Percentiles rank a stretch among this genome's conserved stretches.
Conservation (phyloP, 2,113 vertebrate species). For the Pelusios castaneus region DNA sequence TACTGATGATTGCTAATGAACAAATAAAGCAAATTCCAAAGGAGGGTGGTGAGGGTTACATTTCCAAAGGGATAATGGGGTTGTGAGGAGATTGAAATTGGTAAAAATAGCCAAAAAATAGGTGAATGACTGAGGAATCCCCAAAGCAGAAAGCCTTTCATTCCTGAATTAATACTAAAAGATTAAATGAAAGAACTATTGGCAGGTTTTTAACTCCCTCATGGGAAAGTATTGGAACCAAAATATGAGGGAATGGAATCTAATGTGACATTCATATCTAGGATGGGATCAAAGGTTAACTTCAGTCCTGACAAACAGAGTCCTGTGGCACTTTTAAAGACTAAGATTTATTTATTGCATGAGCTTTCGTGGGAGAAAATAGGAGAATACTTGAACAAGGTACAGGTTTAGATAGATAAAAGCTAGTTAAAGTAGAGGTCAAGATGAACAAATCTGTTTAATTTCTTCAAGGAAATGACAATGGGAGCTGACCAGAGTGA, state of each 20-base stretch:
- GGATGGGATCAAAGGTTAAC: neutral
- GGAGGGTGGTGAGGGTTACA: too few species aligned
- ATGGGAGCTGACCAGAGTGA: slow-evolving; percentile 42
- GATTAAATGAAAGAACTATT: neutral
- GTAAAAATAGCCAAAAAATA: neutral
- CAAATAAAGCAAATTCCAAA: neutral
- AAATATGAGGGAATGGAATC: neutral
- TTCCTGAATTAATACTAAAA: neutral
- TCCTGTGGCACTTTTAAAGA: too few species aligned
- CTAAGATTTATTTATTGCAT: too few species aligned
- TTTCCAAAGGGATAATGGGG: neutral
- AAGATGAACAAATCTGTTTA: slow-evolving; percentile 56
- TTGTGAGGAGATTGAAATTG: neutral
- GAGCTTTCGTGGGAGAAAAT: neutral
- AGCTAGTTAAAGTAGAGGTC: slow-evolving; percentile 49
- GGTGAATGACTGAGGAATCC: neutral
- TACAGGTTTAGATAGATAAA: slow-evolving; percentile 23
- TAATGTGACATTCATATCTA: neutral
- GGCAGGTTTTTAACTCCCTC: neutral
- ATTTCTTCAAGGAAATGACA: slow-evolving; percentile 41
- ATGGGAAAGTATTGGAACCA: neutral
- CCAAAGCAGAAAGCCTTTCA: neutral
- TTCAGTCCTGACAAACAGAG: neutral
- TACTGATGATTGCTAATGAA: neutral
- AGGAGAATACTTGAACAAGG: rapidly evolving